phyloP scores from a whole-genome alignment of 92 coral and sea anemone genomes.

The Montipora capitata region DNA sequence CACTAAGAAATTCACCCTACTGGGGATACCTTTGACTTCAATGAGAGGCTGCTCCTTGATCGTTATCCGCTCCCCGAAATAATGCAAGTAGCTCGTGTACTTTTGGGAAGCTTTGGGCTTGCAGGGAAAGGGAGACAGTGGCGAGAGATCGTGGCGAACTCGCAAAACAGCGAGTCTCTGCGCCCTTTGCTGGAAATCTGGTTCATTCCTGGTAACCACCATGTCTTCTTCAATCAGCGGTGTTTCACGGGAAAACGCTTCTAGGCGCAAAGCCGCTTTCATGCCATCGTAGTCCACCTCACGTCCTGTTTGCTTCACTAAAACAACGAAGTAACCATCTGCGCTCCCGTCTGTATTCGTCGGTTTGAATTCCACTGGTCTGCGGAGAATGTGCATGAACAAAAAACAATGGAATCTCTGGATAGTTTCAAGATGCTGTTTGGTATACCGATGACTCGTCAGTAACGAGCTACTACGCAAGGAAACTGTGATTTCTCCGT shows the following conservation, averaged over 20 bases:
- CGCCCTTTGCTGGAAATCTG: conserved; percentile 8
- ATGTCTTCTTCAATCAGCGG: neutral
- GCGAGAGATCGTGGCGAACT: conserved; percentile 60
- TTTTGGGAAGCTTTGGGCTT: conserved; percentile 72
- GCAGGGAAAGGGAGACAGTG: conserved; percentile 85
- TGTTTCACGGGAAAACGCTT: no score
- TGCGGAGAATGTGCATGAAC: conserved; percentile 75
- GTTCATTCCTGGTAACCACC: conserved; percentile 21
- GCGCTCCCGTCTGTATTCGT: conserved; percentile 32
- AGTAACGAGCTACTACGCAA: conserved; percentile 21
- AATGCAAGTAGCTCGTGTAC: conserved; percentile 78
- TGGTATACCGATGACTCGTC: neutral
- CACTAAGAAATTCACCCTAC: conserved; percentile 74
- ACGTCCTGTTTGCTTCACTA: conserved; percentile 27
- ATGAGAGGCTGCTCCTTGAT: conserved; percentile 76
- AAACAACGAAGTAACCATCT: conserved; percentile 88
- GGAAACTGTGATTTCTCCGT: conserved; percentile 77
- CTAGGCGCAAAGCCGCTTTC: neutral
- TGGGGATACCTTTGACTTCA: conserved; percentile 72
- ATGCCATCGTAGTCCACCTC: conserved; percentile 39
- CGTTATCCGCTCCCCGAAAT: conserved; percentile 38
- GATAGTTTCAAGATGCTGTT: conserved; percentile 37
- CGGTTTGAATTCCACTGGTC: conserved; percentile 52
- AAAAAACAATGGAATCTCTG: conserved; percentile 75
- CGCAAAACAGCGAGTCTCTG: conserved; percentile 65